Percentiles rank a stretch among this genome's conserved stretches.
Conservation (phyloP, 2,888 invertebrate species). For the Chloroclysta siterata region DNA sequence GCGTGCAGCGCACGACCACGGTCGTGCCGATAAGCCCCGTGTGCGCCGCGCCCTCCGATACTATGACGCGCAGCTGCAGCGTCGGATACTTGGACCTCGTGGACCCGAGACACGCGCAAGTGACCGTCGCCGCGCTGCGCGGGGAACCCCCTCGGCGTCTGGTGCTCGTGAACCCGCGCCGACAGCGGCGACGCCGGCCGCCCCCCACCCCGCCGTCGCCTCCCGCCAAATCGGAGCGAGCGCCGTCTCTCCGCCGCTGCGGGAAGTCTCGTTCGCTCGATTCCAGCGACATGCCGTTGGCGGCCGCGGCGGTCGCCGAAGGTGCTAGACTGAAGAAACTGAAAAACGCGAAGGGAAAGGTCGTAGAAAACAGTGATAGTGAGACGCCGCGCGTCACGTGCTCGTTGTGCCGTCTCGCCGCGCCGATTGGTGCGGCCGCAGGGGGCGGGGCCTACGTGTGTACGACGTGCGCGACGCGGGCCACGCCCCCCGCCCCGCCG, state of each 20-base stretch:
- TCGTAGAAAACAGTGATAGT: conserved; percentile 10
- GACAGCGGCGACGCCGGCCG: conserved; percentile 60
- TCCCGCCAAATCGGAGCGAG: conserved; percentile 51
- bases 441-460: conserved; percentile 54
- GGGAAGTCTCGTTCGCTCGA: conserved; percentile 94
- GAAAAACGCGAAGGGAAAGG: conserved; percentile 1
- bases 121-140: conserved; percentile 88
- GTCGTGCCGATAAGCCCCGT: conserved; percentile 88
- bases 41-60: conserved; percentile 81
- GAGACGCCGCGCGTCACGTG: conserved; percentile 56
- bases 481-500: conserved; percentile 44
- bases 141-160: conserved; percentile 91
- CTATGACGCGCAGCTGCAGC: conserved; percentile 93
- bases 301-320: conserved; percentile 71
- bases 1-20: conserved; percentile 83
- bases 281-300: conserved; percentile 91
- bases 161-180: conserved; percentile 88
- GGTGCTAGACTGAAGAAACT: conserved; percentile 30
- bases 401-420: conserved; percentile 58
- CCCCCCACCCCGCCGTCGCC: conserved; percentile 63
- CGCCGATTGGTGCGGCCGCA: conserved; percentile 49
- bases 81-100: conserved; percentile 95
- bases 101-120: conserved; percentile 90
- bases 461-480: conserved; percentile 49
- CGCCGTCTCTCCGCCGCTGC: conserved; percentile 87